Percentiles rank a stretch among this genome's conserved stretches.
These are phyloP conservation scores for Julus scandinavius DNA, from an alignment of 2,888 invertebrate genomes.

Conservation along the genomic window DNA sequence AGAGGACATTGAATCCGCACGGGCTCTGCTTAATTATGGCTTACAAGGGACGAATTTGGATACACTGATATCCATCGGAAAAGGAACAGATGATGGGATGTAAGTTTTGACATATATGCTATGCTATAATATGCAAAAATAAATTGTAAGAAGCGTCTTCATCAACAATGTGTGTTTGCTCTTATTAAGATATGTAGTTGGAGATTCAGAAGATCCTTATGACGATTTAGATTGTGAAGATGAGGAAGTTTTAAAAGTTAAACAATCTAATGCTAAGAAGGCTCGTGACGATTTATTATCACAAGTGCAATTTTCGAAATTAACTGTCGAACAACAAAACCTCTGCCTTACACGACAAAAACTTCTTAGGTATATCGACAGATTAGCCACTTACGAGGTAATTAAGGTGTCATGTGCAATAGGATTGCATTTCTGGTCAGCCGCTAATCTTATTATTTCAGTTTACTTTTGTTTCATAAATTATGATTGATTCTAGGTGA, in stretches of 20 bases:
- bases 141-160: neutral
- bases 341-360: constrained; percentile 75
- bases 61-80: constrained; percentile 71
- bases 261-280: constrained; percentile 60
- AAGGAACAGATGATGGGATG: constrained; percentile 61
- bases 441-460: neutral
- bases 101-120: neutral
- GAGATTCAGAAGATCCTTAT: neutral
- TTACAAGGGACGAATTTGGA: constrained; percentile 75
- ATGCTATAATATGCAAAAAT: neutral
- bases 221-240: neutral
- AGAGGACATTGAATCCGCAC: constrained; percentile 77
- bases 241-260: neutral
- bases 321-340: constrained; percentile 72
- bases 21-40: constrained; percentile 79
- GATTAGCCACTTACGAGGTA: constrained; percentile 78
- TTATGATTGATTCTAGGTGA: constrained; percentile 68
- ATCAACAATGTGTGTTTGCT: neutral
- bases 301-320: constrained; percentile 29
- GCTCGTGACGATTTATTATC: constrained; percentile 62
- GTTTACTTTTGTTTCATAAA: neutral
- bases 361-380: constrained; percentile 76
- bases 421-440: neutral
- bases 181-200: neutral
- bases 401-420: neutral